These are phyloP conservation scores for Ceratina calcarata DNA, from an alignment of 1,140 invertebrate species.

Conservation along the genomic window DNA sequence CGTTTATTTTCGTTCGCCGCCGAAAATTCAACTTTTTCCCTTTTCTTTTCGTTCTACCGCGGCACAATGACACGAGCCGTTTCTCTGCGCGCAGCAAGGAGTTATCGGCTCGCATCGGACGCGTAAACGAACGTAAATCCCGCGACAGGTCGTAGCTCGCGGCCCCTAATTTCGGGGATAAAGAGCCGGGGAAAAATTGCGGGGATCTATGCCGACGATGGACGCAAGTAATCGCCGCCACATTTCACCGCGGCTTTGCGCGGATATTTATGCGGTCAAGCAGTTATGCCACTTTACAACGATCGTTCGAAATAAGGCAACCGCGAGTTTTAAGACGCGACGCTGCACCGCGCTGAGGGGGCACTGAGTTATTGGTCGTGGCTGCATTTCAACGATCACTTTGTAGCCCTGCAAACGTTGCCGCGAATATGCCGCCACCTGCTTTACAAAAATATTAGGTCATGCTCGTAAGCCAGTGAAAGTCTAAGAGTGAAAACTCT, in stretches of 20 bases:
- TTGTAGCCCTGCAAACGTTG: constrained; percentile 23
- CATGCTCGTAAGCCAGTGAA: not conserved
- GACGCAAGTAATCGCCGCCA: constrained; percentile 56
- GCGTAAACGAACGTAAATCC: constrained; percentile 61
- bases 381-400: constrained; percentile 29
- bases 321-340: constrained; percentile 39
- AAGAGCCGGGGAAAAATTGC: constrained; percentile 55
- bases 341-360: not conserved
- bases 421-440: not conserved
- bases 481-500: no score
- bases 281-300: constrained; percentile 61
- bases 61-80: constrained; percentile 44
- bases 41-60: not conserved
- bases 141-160: constrained; percentile 24
- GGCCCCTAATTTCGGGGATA: constrained; percentile 63
- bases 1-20: constrained; percentile 56
- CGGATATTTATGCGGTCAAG: constrained; percentile 58
- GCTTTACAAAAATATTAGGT: constrained; percentile 12
- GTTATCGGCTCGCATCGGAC: constrained; percentile 54
- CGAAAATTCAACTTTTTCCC: constrained; percentile 50
- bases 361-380: constrained; percentile 30
- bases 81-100: constrained; percentile 52
- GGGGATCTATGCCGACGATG: constrained; percentile 55
- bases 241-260: constrained; percentile 54
- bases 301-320: constrained; percentile 49